These are phyloP conservation scores for Drosophila nr. medialis DNA, from an alignment of 2,888 invertebrate species.

Conservation along the genomic window DNA sequence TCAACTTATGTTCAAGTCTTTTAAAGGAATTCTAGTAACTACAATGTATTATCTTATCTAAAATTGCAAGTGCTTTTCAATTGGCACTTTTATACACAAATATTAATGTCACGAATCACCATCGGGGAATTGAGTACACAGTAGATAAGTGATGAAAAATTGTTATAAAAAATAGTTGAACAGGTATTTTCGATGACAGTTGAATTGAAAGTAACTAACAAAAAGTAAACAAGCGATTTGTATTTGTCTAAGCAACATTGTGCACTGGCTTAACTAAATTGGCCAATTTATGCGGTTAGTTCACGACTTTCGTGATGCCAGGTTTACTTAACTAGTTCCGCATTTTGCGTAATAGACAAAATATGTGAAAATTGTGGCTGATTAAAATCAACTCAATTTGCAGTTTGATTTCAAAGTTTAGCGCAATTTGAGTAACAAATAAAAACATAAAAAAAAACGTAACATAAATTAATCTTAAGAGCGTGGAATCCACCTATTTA, in stretches of 20 bases:
- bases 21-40: constrained; percentile 9
- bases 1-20: constrained; percentile 16
- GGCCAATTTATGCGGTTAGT: not conserved
- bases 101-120: not conserved
- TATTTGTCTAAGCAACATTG: not conserved
- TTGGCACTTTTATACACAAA: constrained; percentile 31
- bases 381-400: not conserved
- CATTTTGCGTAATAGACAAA: not conserved
- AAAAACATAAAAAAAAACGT: constrained; percentile 1
- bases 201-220: not conserved
- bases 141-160: not conserved
- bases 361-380: not conserved
- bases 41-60: constrained; percentile 20
- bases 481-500: not conserved
- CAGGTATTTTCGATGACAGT: not conserved
- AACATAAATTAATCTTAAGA: not conserved
- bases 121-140: constrained; percentile 1
- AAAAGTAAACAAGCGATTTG: not conserved
- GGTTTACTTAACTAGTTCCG: not conserved
- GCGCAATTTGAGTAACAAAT: not conserved
- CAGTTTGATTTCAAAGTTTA: no score
- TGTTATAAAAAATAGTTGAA: not conserved
- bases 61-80: constrained; percentile 26
- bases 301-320: not conserved
- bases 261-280: not conserved